A percentile compares a stretch with the other conserved stretches of the same genome.
Evolutionary conservation across 30 jellyfish, hydroid and myxozoan genomes (phyloP).

Genomic region (Rhopilema esculentum): DNA sequence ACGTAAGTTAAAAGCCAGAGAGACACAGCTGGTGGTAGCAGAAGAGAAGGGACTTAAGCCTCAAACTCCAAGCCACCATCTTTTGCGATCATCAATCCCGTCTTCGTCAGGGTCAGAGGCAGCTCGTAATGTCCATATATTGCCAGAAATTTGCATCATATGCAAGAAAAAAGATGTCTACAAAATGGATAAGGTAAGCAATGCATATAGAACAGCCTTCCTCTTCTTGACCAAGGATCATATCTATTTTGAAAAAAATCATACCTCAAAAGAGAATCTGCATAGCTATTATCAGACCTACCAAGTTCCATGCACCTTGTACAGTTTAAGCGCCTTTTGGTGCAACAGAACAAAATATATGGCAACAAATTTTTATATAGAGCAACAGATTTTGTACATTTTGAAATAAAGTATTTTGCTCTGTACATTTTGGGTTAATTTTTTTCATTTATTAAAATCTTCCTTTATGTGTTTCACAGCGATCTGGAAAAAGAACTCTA

Average conservation of each 20-base stretch:
- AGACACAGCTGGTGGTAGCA: background rate
- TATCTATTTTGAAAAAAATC: background rate
- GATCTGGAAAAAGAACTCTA: slow-evolving; percentile 20
- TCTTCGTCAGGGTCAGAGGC: background rate
- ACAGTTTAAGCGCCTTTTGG: background rate
- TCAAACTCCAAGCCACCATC: background rate
- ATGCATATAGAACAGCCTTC: background rate
- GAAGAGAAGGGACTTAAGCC: background rate
- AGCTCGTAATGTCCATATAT: background rate
- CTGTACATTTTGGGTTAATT: background rate
- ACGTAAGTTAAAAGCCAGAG: background rate
- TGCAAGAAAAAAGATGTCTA: background rate
- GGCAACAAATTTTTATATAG: background rate
- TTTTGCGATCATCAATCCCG: background rate
- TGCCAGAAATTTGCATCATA: background rate
- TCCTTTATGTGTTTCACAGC: slow-evolving; percentile 17
- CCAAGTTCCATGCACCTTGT: background rate
- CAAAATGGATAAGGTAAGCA: background rate
- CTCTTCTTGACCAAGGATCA: background rate
- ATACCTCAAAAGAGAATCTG: background rate
- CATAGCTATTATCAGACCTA: background rate
- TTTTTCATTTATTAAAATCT: background rate
- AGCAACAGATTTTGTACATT: background rate
- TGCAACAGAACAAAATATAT: background rate
- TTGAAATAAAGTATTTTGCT: background rate